Evolutionary conservation across 2,797 vertebrate genomes (phyloP), one percentile per base, ranked within the genome.

Genomic region (Gallinago stenura): DNA sequence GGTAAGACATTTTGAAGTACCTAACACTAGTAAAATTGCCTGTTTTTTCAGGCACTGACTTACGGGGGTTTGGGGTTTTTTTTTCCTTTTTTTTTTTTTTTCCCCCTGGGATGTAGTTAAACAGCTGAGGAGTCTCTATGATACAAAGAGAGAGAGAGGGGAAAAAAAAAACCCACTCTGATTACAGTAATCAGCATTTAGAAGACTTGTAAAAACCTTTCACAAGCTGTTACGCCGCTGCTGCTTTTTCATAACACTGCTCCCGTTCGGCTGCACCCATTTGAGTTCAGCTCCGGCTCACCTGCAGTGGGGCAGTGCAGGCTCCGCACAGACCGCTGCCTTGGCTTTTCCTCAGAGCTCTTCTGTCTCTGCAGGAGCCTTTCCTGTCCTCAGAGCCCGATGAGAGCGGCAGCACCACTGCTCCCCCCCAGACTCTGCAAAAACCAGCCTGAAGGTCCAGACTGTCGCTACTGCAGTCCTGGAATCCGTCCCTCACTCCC

Each of bases 151-250:
- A 26, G 31, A 43, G 22, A 12, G 14, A 43, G 41, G 41, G 7
- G 2, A 4, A 12, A n/a, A 48, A 37, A 37, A 5, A 10, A 37
- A 37, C 3, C 0, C 33, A 18, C 24, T 15, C 45, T n/a, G 54
- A 9, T 10, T 20, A 24, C 46, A 37, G 2, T 39, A 83, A 64
- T 7, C 15, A 43, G 12, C 15, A 35, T n/a, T 51, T 10, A 53
- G 56, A 86, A 60, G 7, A 14, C 20, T n/a, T 18, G 3, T 20
- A 39, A 56, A 87, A 77, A 43, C 15, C 26, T 69, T 19, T 16
- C 46, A 28, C 57, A 43, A 39, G 14, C 35, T 39, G 15, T 24
- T 50, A 18, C 14, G 2, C 28, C 21, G 66, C 54, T 33, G 57
- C 33, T 46, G 70, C 4, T 73, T 70, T 80, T 77, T 57, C 24